Base-by-base conservation (phyloP, 2,797 vertebrate genomes). In the Sparidentex hasta region DNA sequence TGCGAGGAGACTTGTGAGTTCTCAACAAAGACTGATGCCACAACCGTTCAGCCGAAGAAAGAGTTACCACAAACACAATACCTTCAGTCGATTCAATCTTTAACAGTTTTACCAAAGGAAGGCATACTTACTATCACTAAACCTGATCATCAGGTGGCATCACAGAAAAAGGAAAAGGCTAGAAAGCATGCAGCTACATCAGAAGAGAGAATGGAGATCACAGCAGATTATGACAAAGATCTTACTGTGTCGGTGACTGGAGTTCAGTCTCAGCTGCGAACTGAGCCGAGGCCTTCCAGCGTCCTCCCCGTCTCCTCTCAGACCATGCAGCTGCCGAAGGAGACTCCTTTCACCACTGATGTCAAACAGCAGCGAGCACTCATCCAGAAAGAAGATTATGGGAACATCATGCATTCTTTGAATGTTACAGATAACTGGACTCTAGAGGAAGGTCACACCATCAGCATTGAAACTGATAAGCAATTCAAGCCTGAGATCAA, bases 331-430 rank as follows among this genome's bases (percentile, higher is more conserved):
- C 82, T 96, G 47, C 90, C 93, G 0, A 97, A 97, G 90, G 97
- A 98, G 79, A 87, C 63, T 1, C 78, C 86, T 5, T 83, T 95
- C 5, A 38, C 74, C 2, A 51, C 83, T 3, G 73, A 84, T 0
- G 47, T 85, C 56, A 93, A 90, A 79, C 92, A 94, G 20, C 95
- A 96, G 85, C 95, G 84, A 64, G 94, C 93, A 2, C 50, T 92
- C 48, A 76, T 96, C 56, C 95, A 96, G 66, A 96, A 94, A 86
- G 96, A 97, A 75, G 94, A 93, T 46, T 76, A 90, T 73, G 94
- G 95, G 90, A 93, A 89, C 16, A 84, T 95, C 71, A 82, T 95
- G 68, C 94, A 96, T 12, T 81, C 95, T 47, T 68, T 95, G 68
- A 94, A 88, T 1, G 78, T 95, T 57, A 90, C 90, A 68, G 95